These are phyloP conservation scores for Drosophila ustulata DNA, from an alignment of 2,888 invertebrate genomes.

Conservation along the genomic window DNA sequence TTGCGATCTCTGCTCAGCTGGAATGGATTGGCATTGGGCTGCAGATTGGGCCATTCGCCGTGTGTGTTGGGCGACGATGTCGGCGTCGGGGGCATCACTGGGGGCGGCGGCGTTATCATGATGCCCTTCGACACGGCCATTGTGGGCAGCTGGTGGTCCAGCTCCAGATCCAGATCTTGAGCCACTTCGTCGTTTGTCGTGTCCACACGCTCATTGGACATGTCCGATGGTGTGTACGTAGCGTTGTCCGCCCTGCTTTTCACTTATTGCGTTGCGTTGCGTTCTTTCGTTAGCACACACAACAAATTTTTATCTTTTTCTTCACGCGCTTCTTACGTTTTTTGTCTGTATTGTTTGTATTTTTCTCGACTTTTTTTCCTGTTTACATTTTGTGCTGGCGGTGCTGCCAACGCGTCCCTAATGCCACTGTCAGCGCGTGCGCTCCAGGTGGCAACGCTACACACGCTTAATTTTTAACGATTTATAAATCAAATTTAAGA, in stretches of 20 bases:
- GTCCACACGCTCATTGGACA: conserved; percentile 74
- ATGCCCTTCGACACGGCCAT: conserved; percentile 69
- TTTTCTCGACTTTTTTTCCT: conserved; percentile 78
- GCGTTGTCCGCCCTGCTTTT: conserved; percentile 26
- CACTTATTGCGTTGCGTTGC: conserved; percentile 36
- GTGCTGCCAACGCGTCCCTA: conserved; percentile 48
- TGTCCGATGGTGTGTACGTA: conserved; percentile 38
- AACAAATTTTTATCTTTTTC: conserved; percentile 54
- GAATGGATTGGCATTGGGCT: conserved; percentile 79
- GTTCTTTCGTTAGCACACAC: not conserved
- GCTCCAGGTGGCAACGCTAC: conserved; percentile 51
- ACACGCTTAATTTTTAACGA: not conserved
- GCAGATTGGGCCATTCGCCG: conserved; percentile 81
- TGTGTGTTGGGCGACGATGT: conserved; percentile 78
- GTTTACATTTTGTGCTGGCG: conserved; percentile 67
- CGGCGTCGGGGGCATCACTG: conserved; percentile 70
- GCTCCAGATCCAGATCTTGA: conserved; percentile 60
- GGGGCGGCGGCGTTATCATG: conserved; percentile 75
- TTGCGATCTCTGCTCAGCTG: conserved; percentile 69
- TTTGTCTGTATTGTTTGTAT: conserved; percentile 79
- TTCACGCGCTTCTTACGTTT: conserved; percentile 69
- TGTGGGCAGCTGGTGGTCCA: conserved; percentile 56
- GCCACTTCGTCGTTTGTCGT: conserved; percentile 51
- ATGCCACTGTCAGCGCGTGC: conserved; percentile 33
- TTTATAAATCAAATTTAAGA: not conserved